These are phyloP conservation scores for Sander vitreus DNA, from an alignment of 2,113 vertebrate species.

Conservation along the genomic window DNA sequence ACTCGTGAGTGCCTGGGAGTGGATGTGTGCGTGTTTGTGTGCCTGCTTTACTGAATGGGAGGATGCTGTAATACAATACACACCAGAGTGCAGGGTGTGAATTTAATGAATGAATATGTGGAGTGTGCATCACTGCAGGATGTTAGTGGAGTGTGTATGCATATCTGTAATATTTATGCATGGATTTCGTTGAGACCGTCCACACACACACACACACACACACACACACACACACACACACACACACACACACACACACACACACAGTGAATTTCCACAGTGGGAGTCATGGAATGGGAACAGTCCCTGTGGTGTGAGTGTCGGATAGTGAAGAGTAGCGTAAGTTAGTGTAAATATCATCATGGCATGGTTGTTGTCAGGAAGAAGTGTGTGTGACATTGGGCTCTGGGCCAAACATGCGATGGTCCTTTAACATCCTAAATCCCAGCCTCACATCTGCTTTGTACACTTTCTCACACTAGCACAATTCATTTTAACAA, in stretches of 20 bases:
- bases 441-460: constrained; percentile 73
- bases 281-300: constrained; percentile 4
- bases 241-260: constrained; percentile 6
- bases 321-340: constrained; percentile 52
- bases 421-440: constrained; percentile 57
- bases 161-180: constrained; percentile 42
- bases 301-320: constrained; percentile 44
- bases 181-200: constrained; percentile 32
- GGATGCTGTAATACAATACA: constrained; percentile 78
- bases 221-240: constrained; percentile 12
- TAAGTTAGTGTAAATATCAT: constrained; percentile 78
- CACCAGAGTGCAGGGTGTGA: constrained; percentile 70
- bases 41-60: constrained; percentile 74
- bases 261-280: constrained; percentile 42
- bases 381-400: constrained; percentile 81
- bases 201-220: constrained; percentile 19
- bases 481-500: constrained; percentile 55
- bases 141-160: constrained; percentile 42
- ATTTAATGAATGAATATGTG: constrained; percentile 79
- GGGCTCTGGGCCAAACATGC: constrained; percentile 74
- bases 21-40: constrained; percentile 29
- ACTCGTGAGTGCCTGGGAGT: constrained; percentile 70
- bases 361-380: constrained; percentile 81
- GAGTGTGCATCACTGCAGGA: constrained; percentile 61
- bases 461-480: constrained; percentile 60